These are phyloP conservation scores for Casuarius casuarius DNA, from an alignment of 2,113 vertebrate genomes.

Conservation along the genomic window DNA sequence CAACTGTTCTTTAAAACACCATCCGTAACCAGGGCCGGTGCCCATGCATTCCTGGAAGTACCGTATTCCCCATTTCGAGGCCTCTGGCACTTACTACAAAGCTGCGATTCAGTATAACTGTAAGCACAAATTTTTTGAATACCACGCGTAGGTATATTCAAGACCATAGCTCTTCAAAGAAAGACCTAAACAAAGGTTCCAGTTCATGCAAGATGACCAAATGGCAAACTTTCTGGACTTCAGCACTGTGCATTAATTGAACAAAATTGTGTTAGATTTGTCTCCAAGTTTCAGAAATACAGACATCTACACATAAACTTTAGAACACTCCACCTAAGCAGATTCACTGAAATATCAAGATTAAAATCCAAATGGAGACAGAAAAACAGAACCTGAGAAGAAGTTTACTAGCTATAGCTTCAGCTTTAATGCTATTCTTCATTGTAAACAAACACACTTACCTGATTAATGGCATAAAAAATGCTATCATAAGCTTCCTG, in stretches of 20 bases:
- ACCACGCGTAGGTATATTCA: background rate
- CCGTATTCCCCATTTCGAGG: background rate
- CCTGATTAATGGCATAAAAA: constrained; percentile 89
- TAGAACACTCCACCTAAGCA: background rate
- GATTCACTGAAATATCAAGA: background rate
- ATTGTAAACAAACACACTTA: constrained; percentile 60
- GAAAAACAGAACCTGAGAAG: background rate
- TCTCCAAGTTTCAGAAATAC: background rate
- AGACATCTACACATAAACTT: background rate
- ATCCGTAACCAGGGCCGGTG: background rate
- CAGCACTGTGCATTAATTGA: background rate
- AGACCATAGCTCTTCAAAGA: background rate
- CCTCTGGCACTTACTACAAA: background rate
- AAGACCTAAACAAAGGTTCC: background rate
- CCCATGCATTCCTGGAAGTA: background rate
- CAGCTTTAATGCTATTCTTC: background rate
- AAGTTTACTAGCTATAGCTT: background rate
- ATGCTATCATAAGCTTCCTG: constrained; percentile 85
- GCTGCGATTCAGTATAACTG: background rate
- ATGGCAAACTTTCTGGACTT: background rate
- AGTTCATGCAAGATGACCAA: background rate
- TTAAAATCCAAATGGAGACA: background rate
- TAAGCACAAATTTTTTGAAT: background rate
- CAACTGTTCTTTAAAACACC: background rate
- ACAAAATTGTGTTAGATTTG: background rate